Conservation (phyloP, 1,140 invertebrate species). For the Mizuhopecten yessoensis region DNA sequence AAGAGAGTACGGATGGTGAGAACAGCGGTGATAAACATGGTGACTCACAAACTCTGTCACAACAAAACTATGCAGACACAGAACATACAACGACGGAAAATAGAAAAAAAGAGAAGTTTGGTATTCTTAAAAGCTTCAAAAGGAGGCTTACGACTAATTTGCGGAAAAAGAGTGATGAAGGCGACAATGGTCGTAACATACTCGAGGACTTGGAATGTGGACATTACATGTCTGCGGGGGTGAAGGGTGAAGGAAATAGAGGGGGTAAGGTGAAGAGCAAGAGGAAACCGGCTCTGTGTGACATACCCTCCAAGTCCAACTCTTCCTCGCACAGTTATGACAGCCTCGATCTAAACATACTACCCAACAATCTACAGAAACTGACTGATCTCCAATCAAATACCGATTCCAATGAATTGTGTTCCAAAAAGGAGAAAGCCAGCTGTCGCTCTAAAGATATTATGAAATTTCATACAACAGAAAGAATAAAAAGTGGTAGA, state of each 20-base stretch:
- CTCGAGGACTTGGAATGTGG: slow-evolving; percentile 45
- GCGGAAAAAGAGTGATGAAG: slow-evolving; percentile 69
- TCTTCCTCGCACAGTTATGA: slow-evolving; percentile 76
- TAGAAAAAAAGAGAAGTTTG: slow-evolving; percentile 77
- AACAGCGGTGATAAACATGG: slow-evolving; percentile 46
- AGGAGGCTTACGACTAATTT: slow-evolving; percentile 75
- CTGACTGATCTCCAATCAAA: slow-evolving; percentile 75
- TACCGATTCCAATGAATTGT: slow-evolving; percentile 70
- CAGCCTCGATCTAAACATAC: slow-evolving; percentile 73
- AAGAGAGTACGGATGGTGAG: slow-evolving; percentile 51
- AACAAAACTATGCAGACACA: slow-evolving; percentile 52
- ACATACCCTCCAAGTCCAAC: slow-evolving; percentile 69
- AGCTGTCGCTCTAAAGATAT: slow-evolving; percentile 78
- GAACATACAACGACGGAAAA: slow-evolving; percentile 14
- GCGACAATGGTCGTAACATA: slow-evolving; percentile 62
- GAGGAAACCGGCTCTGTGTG: slow-evolving; percentile 64
- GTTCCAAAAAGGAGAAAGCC: slow-evolving; percentile 73
- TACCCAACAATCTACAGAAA: slow-evolving; percentile 72
- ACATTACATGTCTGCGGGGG: slow-evolving; percentile 42
- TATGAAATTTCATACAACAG: slow-evolving; percentile 72
- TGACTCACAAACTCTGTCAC: slow-evolving; percentile 67
- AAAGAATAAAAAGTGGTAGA: slow-evolving; percentile 41
- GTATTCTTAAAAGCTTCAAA: slow-evolving; percentile 74
- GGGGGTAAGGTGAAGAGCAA: slow-evolving; percentile 61
- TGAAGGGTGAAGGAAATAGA: slow-evolving; percentile 59